Base-by-base conservation (phyloP, 2,888 invertebrate genomes). In the Scotopteryx bipunctaria region DNA sequence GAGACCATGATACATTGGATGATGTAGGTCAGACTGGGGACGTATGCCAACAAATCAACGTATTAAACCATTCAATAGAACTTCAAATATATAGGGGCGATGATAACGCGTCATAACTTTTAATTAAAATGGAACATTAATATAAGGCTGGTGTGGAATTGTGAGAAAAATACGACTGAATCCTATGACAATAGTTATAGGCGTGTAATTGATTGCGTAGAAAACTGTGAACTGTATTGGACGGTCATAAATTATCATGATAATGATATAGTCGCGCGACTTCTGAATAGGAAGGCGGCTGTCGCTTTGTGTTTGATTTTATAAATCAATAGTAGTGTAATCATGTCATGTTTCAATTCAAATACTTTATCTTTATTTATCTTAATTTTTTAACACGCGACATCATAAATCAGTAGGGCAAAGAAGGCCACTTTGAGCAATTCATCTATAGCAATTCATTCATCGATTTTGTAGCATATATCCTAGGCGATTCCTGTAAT, bases 101-200 rank as follows among this genome's bases (percentile, higher is more conserved):
- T 60, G 69, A 66, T 76, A 81, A 81, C 77, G 83, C 79, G 83
- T 88, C 87, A 88, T 86, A 86, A 83, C 72, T 88, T 88, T 88
- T 86, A 86, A 90, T 90, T 87, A 83, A 83, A 85, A 81, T 71
- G 76, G 81, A 73, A 75, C 83, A 78, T 83, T 85, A 78, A 76
- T 74, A 67, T 67, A 66, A 76, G 78, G 77, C 74, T 67, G 72
- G 67, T 72, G 72, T 75, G 71, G 69, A 75, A 76, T 74, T 67
- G 70, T 67, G 69, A 68, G 76, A 73, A 72, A n/a, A 67, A 44
- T 40, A 40, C 43, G 38, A 44, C 17, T 25, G 32, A 16, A 44
- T 29, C 33, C 35, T 17, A 4, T 40, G 68, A 71, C 36, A 69
- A 73, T 77, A 71, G 64, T 72, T 74, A 83, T 82, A 76, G 76